Conservation (phyloP, 2,797 vertebrate species). For the Acanthopagrus latus region DNA sequence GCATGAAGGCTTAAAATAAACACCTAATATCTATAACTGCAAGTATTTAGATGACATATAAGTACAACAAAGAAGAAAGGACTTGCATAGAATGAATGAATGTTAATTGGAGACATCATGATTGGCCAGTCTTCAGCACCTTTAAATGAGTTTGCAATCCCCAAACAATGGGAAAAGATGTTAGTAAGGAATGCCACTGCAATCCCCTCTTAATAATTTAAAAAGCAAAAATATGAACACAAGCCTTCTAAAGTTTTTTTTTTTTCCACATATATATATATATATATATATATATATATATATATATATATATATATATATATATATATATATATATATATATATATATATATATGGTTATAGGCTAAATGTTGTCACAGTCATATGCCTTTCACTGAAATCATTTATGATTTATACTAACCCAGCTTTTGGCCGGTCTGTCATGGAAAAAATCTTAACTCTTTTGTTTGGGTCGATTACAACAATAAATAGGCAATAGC, state of each 20-base stretch:
- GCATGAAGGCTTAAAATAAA: constrained; percentile 57
- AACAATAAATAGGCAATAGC: constrained; percentile 46
- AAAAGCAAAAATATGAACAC: constrained; percentile 67
- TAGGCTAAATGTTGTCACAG: constrained; percentile 79
- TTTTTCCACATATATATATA: constrained; percentile 28
- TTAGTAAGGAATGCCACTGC: constrained; percentile 67
- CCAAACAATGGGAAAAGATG: constrained; percentile 70
- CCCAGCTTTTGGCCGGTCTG: constrained; percentile 57
- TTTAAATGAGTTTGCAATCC: constrained; percentile 78
- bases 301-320: constrained; percentile 55
- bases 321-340: constrained; percentile 34
- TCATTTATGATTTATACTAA: constrained; percentile 57
- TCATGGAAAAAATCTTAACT: constrained; percentile 44
- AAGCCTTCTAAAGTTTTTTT: constrained; percentile 47
- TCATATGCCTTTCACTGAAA: constrained; percentile 74
- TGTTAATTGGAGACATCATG: constrained; percentile 80
- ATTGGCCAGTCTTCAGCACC: constrained; percentile 85
- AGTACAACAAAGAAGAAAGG: constrained; percentile 70
- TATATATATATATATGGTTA: constrained; percentile 57
- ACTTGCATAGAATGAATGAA: constrained; percentile 88
- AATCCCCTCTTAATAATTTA: constrained; percentile 61
- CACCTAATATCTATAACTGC: constrained; percentile 47
- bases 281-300: constrained; percentile 48
- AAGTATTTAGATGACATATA: constrained; percentile 58
- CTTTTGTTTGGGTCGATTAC: constrained; percentile 47